Conservation (phyloP, 2,797 vertebrate species). For the Spinibarbus caldwelli region DNA sequence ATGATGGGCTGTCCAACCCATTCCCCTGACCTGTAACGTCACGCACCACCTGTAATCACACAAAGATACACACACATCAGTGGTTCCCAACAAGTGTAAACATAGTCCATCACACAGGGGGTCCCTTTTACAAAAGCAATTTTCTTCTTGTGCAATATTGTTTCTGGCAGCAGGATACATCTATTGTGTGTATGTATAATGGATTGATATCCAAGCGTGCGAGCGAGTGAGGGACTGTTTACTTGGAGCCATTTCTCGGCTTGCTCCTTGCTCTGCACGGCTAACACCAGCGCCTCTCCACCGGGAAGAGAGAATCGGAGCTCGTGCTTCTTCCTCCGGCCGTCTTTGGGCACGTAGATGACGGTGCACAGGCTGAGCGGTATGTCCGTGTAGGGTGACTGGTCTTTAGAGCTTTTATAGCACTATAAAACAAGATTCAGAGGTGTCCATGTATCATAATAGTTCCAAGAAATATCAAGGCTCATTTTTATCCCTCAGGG, state of each 20-base stretch:
- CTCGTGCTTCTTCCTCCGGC: slow-evolving; percentile 94
- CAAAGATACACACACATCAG: slow-evolving; percentile 51
- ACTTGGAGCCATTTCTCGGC: slow-evolving; percentile 98
- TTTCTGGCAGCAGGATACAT: slow-evolving; percentile 43
- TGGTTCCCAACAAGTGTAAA: slow-evolving; percentile 4
- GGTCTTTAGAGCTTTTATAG: slow-evolving; percentile 97
- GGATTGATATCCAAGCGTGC: slow-evolving; percentile 15
- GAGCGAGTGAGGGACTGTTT: slow-evolving; percentile 40
- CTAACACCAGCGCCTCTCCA: slow-evolving; percentile 89
- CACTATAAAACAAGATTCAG: slow-evolving; percentile 77
- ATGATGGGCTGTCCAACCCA: slow-evolving; percentile 81
- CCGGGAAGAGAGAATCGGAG: slow-evolving; percentile 90
- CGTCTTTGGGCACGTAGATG: slow-evolving; percentile 94
- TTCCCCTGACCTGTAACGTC: slow-evolving; percentile 74
- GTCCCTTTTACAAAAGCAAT: slow-evolving; percentile 37
- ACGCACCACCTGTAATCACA: slow-evolving; percentile 79
- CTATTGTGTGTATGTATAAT: slow-evolving; percentile 36
- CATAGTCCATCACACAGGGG: slow-evolving; percentile 30
- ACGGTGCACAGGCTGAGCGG: slow-evolving; percentile 85
- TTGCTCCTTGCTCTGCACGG: slow-evolving; percentile 96
- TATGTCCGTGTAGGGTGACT: slow-evolving; percentile 87
- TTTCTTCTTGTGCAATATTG: slow-evolving; percentile 55
- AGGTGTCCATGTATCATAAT: neutral
- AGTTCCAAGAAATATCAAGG: neutral
- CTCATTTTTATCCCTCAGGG: neutral